These are phyloP conservation scores for Chaetura pelagica DNA, from an alignment of 2,113 vertebrate species.

Conservation along the genomic window DNA sequence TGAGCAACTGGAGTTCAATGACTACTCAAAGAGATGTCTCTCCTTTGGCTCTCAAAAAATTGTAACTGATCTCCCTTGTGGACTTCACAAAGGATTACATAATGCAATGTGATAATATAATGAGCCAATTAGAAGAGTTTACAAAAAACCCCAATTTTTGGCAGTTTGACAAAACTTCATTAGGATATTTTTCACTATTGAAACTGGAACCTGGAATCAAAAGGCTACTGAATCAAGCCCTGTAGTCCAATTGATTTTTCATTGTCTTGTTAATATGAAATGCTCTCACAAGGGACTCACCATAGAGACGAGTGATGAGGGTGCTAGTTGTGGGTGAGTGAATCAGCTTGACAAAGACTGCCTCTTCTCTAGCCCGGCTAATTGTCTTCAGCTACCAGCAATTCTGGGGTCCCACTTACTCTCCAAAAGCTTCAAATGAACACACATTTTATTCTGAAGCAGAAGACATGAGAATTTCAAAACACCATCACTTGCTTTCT, in stretches of 20 bases:
- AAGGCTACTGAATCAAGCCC: neutral
- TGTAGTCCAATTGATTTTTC: neutral
- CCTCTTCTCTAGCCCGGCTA: neutral
- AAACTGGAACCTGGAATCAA: neutral
- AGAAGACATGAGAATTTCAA: neutral
- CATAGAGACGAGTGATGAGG: neutral
- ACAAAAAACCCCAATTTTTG: neutral
- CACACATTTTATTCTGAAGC: neutral
- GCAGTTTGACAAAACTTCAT: neutral
- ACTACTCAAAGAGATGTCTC: neutral
- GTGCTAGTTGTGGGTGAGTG: rapidly evolving
- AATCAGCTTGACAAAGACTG: neutral
- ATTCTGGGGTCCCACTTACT: neutral
- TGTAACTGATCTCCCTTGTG: neutral
- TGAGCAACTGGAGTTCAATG: neutral
- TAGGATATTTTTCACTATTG: neutral
- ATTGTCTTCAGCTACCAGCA: neutral
- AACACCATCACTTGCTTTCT: neutral
- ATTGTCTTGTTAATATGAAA: neutral
- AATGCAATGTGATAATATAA: neutral
- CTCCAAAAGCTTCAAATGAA: neutral
- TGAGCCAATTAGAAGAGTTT: neutral
- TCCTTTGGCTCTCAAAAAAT: neutral
- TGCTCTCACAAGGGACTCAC: neutral
- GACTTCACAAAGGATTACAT: neutral